Evolutionary conservation across 1,140 invertebrate species (phyloP).

Genomic region (Drosophila yakuba): DNA sequence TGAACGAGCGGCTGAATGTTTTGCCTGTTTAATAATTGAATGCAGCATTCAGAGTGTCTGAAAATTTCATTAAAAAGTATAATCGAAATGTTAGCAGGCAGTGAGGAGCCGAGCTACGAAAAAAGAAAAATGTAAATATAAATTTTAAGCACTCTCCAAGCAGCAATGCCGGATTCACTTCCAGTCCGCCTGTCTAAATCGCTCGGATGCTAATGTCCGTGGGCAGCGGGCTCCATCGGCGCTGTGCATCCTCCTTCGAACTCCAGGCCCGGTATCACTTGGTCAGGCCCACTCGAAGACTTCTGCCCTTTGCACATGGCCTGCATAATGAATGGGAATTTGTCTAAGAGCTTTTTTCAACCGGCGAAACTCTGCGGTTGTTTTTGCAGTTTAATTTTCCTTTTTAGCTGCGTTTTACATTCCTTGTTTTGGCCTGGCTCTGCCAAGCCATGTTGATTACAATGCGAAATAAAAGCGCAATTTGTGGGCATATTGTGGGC

Average conservation of each 20-base stretch:
- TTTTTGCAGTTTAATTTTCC: conserved; percentile 61
- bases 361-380: conserved; percentile 20
- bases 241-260: conserved; percentile 17
- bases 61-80: conserved; percentile 80
- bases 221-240: conserved; percentile 22
- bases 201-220: conserved; percentile 67
- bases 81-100: conserved; percentile 70
- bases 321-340: conserved; percentile 75
- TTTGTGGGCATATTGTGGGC: conserved; percentile 69
- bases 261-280: conserved; percentile 34
- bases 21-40: conserved; percentile 73
- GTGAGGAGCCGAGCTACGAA: conserved; percentile 3
- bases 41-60: conserved; percentile 62
- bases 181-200: conserved; percentile 38
- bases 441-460: conserved; percentile 49
- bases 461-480: conserved; percentile 68
- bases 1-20: conserved; percentile 30
- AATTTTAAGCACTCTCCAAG: conserved; percentile 58
- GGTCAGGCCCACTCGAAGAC: conserved; percentile 60
- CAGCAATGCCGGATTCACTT: conserved; percentile 3
- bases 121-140: conserved; percentile 48
- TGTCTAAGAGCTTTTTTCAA: conserved; percentile 45
- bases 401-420: conserved; percentile 46
- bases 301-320: conserved; percentile 72
- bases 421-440: conserved; percentile 35